These are phyloP conservation scores for Bradysia coprophila DNA, from an alignment of 1,140 invertebrate genomes.

Conservation along the genomic window DNA sequence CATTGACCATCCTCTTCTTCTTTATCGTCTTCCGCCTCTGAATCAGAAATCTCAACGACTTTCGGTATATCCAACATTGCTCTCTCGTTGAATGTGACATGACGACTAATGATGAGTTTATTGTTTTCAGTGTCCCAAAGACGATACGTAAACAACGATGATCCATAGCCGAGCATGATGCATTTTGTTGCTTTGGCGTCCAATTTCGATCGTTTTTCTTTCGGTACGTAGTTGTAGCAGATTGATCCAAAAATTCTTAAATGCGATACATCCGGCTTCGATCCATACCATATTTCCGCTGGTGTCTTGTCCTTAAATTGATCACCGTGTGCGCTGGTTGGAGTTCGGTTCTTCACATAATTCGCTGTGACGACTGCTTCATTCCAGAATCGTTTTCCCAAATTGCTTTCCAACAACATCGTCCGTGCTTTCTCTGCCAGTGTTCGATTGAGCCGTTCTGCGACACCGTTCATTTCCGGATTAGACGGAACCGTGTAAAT, in stretches of 20 bases:
- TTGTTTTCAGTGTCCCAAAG: conserved; percentile 1
- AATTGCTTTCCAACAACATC: conserved; percentile 16
- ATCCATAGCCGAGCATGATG: conserved; percentile 11
- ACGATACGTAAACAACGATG: conserved; percentile 6
- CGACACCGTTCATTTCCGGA: conserved; percentile 29
- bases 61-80: background rate
- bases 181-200: background rate
- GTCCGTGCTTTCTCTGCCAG: conserved; percentile 24
- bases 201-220: conserved; percentile 1
- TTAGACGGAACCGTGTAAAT: conserved; percentile 24
- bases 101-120: conserved; percentile 10
- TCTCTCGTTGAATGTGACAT: conserved; percentile 1
- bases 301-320: conserved; percentile 1
- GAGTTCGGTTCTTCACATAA: conserved; percentile 1
- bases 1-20: background rate
- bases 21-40: background rate
- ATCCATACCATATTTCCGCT: conserved; percentile 1
- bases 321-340: background rate
- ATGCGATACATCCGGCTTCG: background rate
- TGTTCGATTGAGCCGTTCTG: conserved; percentile 26
- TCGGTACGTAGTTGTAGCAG: background rate
- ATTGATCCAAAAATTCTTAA: conserved; percentile 1
- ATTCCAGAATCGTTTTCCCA: conserved; percentile 18
- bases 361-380: conserved; percentile 20
- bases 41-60: background rate